Conservation (phyloP, 2,888 invertebrate genomes). For the Cephus runcator region DNA sequence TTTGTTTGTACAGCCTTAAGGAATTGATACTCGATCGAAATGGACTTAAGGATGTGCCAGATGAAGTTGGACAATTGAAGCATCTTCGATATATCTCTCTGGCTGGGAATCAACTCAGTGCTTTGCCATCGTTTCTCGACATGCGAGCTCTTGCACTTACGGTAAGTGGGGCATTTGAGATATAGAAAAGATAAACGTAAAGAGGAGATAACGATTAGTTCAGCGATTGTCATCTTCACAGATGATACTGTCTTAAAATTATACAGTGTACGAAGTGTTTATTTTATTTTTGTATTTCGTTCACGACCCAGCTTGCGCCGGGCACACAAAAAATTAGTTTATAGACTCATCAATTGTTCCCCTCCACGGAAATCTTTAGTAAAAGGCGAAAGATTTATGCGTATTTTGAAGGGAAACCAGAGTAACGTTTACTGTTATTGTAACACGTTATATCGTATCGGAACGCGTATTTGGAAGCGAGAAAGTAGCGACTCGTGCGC, state of each 20-base stretch:
- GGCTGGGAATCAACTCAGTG: slow-evolving; percentile 68
- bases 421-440: slow-evolving; percentile 18
- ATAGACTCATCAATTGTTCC: slow-evolving; percentile 58
- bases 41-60: slow-evolving; percentile 74
- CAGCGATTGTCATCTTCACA: neutral
- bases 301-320: slow-evolving; percentile 46
- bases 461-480: slow-evolving; percentile 5
- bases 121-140: slow-evolving; percentile 67
- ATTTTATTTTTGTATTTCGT: slow-evolving; percentile 21
- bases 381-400: slow-evolving; percentile 68
- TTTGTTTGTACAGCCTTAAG: slow-evolving; percentile 71
- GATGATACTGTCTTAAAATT: neutral
- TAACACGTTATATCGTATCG: slow-evolving; percentile 3
- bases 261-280: neutral
- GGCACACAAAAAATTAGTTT: slow-evolving; percentile 54
- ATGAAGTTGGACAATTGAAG: slow-evolving; percentile 71
- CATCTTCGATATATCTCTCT: slow-evolving; percentile 72
- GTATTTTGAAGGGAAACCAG: slow-evolving; percentile 64
- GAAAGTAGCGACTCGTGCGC: slow-evolving; percentile 5
- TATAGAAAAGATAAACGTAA: neutral
- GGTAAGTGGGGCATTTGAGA: slow-evolving; percentile 60
- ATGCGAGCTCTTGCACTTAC: slow-evolving; percentile 70
- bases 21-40: slow-evolving; percentile 80
- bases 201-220: neutral
- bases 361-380: slow-evolving; percentile 67